phyloP scores from a whole-genome alignment of 2,888 invertebrate species.

The Urechis unicinctus region DNA sequence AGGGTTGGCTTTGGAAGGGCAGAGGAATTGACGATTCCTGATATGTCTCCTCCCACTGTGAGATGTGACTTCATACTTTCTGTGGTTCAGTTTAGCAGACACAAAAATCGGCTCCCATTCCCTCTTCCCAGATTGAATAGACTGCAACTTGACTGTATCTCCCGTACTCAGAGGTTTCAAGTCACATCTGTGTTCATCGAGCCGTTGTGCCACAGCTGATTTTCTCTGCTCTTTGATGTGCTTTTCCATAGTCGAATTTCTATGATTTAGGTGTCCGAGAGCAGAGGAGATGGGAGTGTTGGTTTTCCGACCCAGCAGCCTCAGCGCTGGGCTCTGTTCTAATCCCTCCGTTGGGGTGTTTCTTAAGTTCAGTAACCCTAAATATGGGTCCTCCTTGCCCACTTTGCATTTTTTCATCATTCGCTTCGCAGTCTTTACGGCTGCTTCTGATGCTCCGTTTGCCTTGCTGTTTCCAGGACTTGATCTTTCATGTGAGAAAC shows the following conservation, averaged over 20 bases:
- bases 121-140: too few species aligned
- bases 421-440: conserved; percentile 20
- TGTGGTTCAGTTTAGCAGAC: too few species aligned
- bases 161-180: background rate
- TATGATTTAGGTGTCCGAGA: too few species aligned
- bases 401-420: too few species aligned
- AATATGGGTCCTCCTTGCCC: background rate
- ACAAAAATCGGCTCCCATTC: too few species aligned
- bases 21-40: too few species aligned
- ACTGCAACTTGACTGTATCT: background rate
- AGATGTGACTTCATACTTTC: too few species aligned
- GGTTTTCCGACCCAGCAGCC: background rate
- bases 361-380: conserved; percentile 1
- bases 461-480: conserved; percentile 15
- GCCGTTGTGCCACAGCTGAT: background rate
- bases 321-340: background rate
- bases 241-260: too few species aligned
- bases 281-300: background rate
- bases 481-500: conserved; percentile 18
- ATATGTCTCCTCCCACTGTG: too few species aligned
- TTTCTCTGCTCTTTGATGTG: background rate
- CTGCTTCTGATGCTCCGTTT: conserved; percentile 22
- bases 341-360: conserved; percentile 4
- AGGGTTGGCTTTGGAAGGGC: too few species aligned
- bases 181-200: background rate